Conservation (phyloP, 1,140 invertebrate genomes). For the Drosophila repletoides region DNA sequence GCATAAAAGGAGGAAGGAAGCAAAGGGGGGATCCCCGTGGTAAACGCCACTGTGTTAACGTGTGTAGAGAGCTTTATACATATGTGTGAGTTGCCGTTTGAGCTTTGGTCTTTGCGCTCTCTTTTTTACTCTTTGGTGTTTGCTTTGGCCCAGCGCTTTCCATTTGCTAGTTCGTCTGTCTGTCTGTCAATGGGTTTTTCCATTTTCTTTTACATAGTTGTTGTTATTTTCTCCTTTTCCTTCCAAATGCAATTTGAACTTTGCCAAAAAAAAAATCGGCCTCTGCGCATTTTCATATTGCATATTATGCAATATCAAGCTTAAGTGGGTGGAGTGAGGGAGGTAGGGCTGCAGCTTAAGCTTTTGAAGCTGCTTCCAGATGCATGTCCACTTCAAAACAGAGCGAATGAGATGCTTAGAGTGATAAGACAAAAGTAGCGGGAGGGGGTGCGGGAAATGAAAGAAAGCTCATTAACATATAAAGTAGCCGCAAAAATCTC, state of each 20-base stretch:
- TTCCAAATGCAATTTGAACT: constrained; percentile 67
- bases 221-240: constrained; percentile 45
- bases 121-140: too few relatives aligned
- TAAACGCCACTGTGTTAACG: not conserved
- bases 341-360: not conserved
- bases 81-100: constrained; percentile 24
- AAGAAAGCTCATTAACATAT: constrained; percentile 72
- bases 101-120: constrained; percentile 43
- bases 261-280: constrained; percentile 24
- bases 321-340: not conserved
- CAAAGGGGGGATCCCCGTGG: too few relatives aligned
- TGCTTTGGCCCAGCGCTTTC: constrained; percentile 6
- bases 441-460: too few relatives aligned
- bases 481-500: constrained; percentile 57
- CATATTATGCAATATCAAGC: constrained; percentile 39
- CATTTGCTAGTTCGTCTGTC: not conserved
- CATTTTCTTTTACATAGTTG: constrained; percentile 19
- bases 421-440: constrained; percentile 29
- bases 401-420: not conserved
- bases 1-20: too few relatives aligned
- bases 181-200: constrained; percentile 64
- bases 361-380: constrained; percentile 58
- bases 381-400: constrained; percentile 57
- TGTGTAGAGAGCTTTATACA: not conserved
- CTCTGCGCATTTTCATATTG: constrained; percentile 25